Percentiles rank a stretch among this genome's conserved stretches.
phyloP scores from a whole-genome alignment of 2,797 vertebrate species.

The Synanceia verrucosa region DNA sequence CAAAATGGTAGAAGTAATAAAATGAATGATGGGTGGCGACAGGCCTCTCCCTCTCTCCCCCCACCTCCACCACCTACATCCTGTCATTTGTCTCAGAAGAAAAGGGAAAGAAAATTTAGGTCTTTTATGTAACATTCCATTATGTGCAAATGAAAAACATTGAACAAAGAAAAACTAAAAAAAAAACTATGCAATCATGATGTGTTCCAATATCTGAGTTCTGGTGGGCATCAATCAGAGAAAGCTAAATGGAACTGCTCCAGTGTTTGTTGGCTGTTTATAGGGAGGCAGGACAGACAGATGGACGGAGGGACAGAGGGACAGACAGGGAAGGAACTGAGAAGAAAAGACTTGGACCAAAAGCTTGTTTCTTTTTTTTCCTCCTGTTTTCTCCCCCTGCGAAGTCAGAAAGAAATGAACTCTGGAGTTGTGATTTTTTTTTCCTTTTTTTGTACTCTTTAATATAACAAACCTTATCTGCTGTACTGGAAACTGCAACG shows the following conservation, averaged over 20 bases:
- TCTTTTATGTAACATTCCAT: constrained; percentile 78
- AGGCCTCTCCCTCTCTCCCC: constrained; percentile 38
- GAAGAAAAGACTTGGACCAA: constrained; percentile 75
- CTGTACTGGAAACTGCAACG: constrained; percentile 86
- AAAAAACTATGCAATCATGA: constrained; percentile 81
- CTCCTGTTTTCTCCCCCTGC: constrained; percentile 19
- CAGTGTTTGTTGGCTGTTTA: constrained; percentile 30
- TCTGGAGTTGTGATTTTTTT: constrained; percentile 70
- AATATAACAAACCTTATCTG: constrained; percentile 86
- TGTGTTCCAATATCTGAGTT: constrained; percentile 58
- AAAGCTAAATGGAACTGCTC: constrained; percentile 46
- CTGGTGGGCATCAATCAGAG: constrained; percentile 32
- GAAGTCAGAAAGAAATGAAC: constrained; percentile 72
- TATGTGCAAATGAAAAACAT: constrained; percentile 68
- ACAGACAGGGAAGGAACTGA: constrained; percentile 30
- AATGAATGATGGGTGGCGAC: constrained; percentile 47
- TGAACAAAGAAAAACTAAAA: constrained; percentile 33
- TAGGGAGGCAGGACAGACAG: neutral
- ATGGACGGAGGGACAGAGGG: neutral
- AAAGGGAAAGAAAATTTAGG: constrained; percentile 41
- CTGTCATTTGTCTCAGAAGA: constrained; percentile 38
- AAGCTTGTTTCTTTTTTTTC: constrained; percentile 62
- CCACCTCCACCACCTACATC: constrained; percentile 14
- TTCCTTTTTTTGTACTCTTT: constrained; percentile 83
- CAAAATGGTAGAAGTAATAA: constrained; percentile 27